Evolutionary conservation across 2,797 vertebrate species (phyloP), one percentile per base, ranked within the genome.

Genomic region (Pangasius larnaudii): DNA sequence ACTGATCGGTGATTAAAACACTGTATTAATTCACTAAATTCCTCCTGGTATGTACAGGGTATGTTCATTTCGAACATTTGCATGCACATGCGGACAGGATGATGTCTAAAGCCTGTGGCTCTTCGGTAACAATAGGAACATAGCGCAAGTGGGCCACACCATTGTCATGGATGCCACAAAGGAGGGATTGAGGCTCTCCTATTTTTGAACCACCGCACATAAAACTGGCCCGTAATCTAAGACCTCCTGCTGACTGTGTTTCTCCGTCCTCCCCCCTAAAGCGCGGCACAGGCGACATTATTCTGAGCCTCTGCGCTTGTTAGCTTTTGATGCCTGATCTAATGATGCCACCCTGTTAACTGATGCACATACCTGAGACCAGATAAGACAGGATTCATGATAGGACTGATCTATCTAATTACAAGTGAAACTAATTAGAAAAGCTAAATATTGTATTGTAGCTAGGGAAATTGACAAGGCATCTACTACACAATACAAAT

Each of bases 161-260:
- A 90, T 89, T 89, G 89, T 91, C 88, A 88, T 84, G 88, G 58
- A 85, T 67, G 33, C 75, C 83, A 88, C 87, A 89, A 84, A 91
- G 83, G 13, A 67, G 56, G 86, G 89, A 86, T 84, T 87, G 85
- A 87, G 72, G 87, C 71, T 53, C 53, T 86, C 79, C 86, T 91
- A 90, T 90, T 87, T 91, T 85, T 89, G 77, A 88, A 88, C 65
- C 84, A 84, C 71, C 79, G 72, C 46, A 85, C 61, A 83, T 86
- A 53, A 88, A 88, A 88, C 65, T 86, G 85, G 67, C 63, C 81
- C 46, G 10, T 89, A 91, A 91, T 89, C 71, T 83, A 88, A 87
- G 74, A 90, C 90, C 78, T 79, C 87, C 82, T 58, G 85, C 72
- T 89, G 89, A 91, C 36, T 53, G 56, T 85, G 89, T 67, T 58